phyloP scores from a whole-genome alignment of 1,140 invertebrate species.

The Globodera ellingtonae region DNA sequence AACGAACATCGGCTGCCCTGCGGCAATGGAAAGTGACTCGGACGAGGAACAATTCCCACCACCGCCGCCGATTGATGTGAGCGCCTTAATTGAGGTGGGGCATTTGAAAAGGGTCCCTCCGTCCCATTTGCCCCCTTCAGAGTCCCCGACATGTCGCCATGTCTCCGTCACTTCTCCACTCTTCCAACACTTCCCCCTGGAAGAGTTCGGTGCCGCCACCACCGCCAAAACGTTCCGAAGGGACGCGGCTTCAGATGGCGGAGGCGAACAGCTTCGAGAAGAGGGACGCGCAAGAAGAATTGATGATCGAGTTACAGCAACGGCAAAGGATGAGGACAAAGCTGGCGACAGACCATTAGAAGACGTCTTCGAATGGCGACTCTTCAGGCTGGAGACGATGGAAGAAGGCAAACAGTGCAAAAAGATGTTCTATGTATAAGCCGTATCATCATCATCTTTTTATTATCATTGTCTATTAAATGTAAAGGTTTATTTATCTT shows the following conservation, averaged over 20 bases:
- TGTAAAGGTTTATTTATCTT: too few relatives aligned
- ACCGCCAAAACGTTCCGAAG: constrained; percentile 57
- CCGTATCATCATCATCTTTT: too few relatives aligned
- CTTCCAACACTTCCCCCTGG: constrained; percentile 1
- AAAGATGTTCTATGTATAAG: too few relatives aligned
- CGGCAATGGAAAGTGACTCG: constrained; percentile 49
- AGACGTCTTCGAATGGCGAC: background rate
- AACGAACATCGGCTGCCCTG: background rate
- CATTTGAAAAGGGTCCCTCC: too few relatives aligned
- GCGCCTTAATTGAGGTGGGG: background rate
- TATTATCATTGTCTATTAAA: too few relatives aligned
- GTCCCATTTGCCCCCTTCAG: background rate
- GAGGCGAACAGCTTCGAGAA: constrained; percentile 4
- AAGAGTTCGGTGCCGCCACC: constrained; percentile 50
- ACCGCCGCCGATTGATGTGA: constrained; percentile 40
- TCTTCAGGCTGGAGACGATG: background rate
- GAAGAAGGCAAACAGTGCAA: background rate
- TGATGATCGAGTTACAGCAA: constrained; percentile 45
- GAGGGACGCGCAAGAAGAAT: constrained; percentile 40
- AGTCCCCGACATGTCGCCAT: constrained; percentile 15
- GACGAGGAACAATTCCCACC: constrained; percentile 62
- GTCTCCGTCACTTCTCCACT: background rate
- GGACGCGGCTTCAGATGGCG: constrained; percentile 45
- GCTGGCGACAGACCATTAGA: constrained; percentile 10
- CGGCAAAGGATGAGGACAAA: constrained; percentile 36